Evolutionary conservation across 2,888 invertebrate genomes (phyloP).

Genomic region (Steinernema carpocapsae): DNA sequence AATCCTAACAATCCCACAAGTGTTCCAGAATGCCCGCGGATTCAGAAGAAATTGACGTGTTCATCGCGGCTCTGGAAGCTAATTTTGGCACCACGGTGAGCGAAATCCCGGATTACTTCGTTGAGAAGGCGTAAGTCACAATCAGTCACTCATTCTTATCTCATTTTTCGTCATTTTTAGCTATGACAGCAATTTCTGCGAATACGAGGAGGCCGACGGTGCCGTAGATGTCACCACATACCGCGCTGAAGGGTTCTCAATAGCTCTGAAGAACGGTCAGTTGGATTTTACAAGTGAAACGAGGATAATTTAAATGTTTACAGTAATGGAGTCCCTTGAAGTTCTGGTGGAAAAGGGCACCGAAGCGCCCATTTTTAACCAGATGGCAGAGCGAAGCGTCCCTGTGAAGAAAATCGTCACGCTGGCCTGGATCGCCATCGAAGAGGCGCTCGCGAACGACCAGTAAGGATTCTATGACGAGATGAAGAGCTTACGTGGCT

Average conservation of each 20-base stretch:
- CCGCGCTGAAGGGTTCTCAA: not conserved
- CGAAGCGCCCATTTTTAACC: not conserved
- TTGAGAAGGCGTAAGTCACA: slow-evolving; percentile 5
- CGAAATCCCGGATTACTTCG: not conserved
- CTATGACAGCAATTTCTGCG: slow-evolving; percentile 17
- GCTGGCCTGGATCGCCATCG: not conserved
- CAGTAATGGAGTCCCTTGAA: not conserved
- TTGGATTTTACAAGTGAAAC: not conserved
- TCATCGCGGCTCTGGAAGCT: not conserved
- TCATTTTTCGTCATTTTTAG: not conserved
- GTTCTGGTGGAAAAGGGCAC: not conserved
- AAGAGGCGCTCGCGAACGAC: not conserved
- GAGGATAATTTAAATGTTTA: not conserved
- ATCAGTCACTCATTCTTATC: not conserved
- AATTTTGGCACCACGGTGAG: not conserved
- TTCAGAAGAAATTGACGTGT: not conserved
- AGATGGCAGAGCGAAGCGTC: not conserved
- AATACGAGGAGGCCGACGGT: not conserved
- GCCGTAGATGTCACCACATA: not conserved
- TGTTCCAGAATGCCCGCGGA: not conserved
- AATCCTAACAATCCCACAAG: too few relatives aligned
- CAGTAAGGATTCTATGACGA: not conserved
- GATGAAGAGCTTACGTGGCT: not conserved
- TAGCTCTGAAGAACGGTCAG: not conserved
- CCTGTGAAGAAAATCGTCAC: slow-evolving; percentile 14